Evolutionary conservation across 2,113 vertebrate genomes (phyloP).

Genomic region (Rhizomys pruinosus): DNA sequence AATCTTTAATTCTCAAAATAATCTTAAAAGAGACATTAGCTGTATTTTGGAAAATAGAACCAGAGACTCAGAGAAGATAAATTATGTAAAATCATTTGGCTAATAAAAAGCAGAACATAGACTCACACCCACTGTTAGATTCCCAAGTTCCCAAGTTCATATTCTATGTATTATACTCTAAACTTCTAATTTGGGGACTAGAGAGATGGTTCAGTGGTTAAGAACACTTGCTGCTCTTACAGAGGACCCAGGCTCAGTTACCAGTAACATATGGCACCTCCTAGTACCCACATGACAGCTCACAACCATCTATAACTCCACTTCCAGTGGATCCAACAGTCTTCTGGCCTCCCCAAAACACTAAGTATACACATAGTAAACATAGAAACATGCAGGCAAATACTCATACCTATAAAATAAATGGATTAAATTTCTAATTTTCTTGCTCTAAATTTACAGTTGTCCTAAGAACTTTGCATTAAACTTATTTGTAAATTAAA

Average conservation of each 20-base stretch:
- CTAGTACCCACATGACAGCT: too few relatives aligned
- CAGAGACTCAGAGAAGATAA: neutral
- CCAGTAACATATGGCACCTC: too few relatives aligned
- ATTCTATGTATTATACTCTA: neutral
- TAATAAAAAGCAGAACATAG: neutral
- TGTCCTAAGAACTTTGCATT: neutral
- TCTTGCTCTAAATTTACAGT: neutral
- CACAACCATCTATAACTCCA: too few relatives aligned
- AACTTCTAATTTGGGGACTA: neutral
- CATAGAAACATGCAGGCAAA: too few relatives aligned
- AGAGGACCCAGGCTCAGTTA: too few relatives aligned
- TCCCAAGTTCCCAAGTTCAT: neutral
- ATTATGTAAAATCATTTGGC: constrained; percentile 7
- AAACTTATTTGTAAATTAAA: neutral
- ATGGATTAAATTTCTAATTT: too few relatives aligned
- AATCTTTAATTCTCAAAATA: constrained; percentile 4
- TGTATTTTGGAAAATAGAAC: constrained; percentile 33
- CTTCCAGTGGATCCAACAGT: too few relatives aligned
- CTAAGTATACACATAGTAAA: too few relatives aligned
- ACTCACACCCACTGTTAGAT: neutral
- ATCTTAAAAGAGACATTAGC: constrained; percentile 7
- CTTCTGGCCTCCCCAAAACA: too few relatives aligned
- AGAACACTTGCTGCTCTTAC: too few relatives aligned
- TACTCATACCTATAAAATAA: too few relatives aligned
- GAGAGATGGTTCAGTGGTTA: too few relatives aligned